Conservation (phyloP, 2,797 vertebrate genomes). For the Parauchenoglanis ngamensis region DNA sequence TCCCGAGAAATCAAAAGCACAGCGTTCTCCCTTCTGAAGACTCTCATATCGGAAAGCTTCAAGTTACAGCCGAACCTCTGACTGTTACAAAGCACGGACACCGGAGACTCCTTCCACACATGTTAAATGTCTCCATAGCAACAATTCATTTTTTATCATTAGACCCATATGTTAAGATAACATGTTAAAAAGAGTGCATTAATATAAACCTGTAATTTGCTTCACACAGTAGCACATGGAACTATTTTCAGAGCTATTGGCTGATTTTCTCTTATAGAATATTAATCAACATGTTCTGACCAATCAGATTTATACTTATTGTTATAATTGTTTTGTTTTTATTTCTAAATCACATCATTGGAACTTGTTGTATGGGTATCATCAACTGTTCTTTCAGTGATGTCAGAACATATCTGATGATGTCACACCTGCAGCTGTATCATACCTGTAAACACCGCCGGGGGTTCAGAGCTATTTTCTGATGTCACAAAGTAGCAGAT, state of each 20-base stretch:
- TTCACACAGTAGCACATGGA: background rate
- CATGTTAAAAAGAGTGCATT: background rate
- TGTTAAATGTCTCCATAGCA: background rate
- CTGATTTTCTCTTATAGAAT: background rate
- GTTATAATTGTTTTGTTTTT: background rate
- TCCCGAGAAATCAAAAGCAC: background rate
- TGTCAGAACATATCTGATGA: background rate
- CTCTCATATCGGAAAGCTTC: background rate
- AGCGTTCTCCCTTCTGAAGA: background rate
- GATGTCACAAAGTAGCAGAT: conserved; percentile 96
- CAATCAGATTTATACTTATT: background rate
- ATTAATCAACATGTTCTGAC: background rate
- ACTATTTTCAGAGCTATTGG: background rate
- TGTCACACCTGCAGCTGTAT: background rate
- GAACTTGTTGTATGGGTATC: background rate
- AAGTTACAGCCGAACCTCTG: background rate
- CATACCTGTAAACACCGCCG: conserved; percentile 93
- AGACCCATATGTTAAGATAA: background rate
- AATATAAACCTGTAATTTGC: background rate
- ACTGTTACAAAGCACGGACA: background rate
- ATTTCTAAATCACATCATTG: background rate
- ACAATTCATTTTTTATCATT: background rate
- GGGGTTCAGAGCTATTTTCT: conserved; percentile 83
- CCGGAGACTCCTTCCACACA: background rate
- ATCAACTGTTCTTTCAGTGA: background rate